Base-by-base conservation (phyloP, 2,797 vertebrate genomes). In the Pipistrellus kuhlii region DNA sequence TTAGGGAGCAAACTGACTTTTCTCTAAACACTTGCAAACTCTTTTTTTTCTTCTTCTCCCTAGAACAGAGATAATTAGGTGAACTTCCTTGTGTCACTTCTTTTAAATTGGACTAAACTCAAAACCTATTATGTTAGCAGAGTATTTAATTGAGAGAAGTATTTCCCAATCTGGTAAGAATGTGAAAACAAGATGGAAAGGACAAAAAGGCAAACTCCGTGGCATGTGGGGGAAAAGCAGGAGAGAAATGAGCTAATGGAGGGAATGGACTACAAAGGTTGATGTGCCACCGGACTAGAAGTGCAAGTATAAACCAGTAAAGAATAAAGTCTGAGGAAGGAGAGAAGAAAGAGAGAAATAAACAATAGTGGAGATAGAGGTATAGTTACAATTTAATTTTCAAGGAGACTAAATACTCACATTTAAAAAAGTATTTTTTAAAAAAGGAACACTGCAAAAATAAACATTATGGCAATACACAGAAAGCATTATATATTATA, bases 31-130 rank as follows among this genome's bases (percentile, higher is more conserved):
- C 44, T 46, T 87, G 25, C 30, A 94, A 75, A 75, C 32, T 71
- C 30, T 59, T 82, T 91, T 64, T 15, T 64, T 30, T 30, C 88
- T 44, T 73, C 88, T 44, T 73, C 46, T 10, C 46, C 46, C 64
- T 71, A 41, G 18, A 81, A 59, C 4, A 55, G 78, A 86, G 48
- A 92, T 73, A 95, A 94, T 93, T 87, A 95, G 38, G 57, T 93
- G 48, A 25, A 87, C 8, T 94, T 75, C 25, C 51, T 86, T 85
- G 44, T 91, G 14, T 41, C 51, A 7, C 32, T 57, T 71, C 59
- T 86, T 32, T 90, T 85, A 89, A 83, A 85, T 82, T 83, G 53
- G 27, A 87, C 64, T 88, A 83, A 95, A 91, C n/a, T 48, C 68
- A 88, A 85, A 83, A 27, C 20, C 69, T 80, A 69, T 94, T 90